A percentile compares a stretch with the other conserved stretches of the same genome.
Conservation (phyloP, 1,140 invertebrate species). For the Zaprionus taronus region DNA sequence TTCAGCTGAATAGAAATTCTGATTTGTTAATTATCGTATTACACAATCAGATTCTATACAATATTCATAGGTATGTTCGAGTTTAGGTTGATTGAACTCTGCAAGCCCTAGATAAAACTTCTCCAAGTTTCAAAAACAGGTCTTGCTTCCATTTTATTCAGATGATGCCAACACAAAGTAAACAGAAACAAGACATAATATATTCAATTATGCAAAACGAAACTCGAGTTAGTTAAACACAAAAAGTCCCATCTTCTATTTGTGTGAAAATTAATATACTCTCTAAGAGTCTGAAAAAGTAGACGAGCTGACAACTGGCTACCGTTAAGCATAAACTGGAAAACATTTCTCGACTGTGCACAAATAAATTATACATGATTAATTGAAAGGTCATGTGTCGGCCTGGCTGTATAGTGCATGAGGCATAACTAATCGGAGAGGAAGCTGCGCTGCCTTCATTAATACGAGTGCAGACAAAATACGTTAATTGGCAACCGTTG, state of each 20-base stretch:
- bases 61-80: neutral
- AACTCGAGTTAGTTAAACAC: slow-evolving; percentile 23
- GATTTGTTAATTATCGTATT: slow-evolving; percentile 7
- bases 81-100: slow-evolving; percentile 67
- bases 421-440: slow-evolving; percentile 25
- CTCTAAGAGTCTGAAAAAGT: slow-evolving; percentile 58
- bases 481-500: slow-evolving; percentile 51
- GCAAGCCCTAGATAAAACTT: slow-evolving; percentile 42
- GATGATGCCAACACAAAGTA: slow-evolving; percentile 20
- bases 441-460: slow-evolving; percentile 55
- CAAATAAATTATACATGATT: slow-evolving; percentile 70
- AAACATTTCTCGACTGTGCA: slow-evolving; percentile 52
- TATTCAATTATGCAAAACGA: slow-evolving; percentile 57
- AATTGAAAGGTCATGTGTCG: slow-evolving; percentile 71
- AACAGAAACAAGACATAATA: slow-evolving; percentile 31
- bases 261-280: slow-evolving; percentile 70
- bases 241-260: slow-evolving; percentile 41
- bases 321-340: slow-evolving; percentile 40
- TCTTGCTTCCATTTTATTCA: slow-evolving; percentile 55
- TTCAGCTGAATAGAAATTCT: neutral
- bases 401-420: slow-evolving; percentile 49
- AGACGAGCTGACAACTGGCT: slow-evolving; percentile 57
- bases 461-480: slow-evolving; percentile 19
- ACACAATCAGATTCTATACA: neutral
- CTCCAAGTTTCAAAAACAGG: slow-evolving; percentile 11